Conservation (phyloP, 2,113 vertebrate species). For the Aythya baeri region DNA sequence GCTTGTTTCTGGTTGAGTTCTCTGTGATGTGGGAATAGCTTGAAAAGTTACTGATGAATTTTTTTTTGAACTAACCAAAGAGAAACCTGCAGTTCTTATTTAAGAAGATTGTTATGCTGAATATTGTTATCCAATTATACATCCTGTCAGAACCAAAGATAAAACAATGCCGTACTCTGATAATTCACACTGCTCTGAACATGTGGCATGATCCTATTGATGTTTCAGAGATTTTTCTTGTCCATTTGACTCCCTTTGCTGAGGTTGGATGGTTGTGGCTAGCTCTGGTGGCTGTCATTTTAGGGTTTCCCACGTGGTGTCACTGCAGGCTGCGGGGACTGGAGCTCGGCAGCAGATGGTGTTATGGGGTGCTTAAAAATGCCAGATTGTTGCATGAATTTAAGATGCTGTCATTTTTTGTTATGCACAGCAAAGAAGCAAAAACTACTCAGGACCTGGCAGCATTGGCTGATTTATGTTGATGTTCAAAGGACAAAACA, state of each 20-base stretch:
- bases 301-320: constrained; percentile 54
- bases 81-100: neutral
- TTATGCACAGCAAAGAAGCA: constrained; percentile 60
- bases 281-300: neutral
- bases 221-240: neutral
- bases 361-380: neutral
- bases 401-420: neutral
- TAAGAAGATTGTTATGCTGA: neutral
- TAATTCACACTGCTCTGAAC: neutral
- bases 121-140: neutral
- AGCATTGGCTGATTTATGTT: constrained; percentile 83
- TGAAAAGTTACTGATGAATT: neutral
- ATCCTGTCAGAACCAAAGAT: neutral
- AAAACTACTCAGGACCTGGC: constrained; percentile 74
- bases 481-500: constrained; percentile 77
- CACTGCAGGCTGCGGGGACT: neutral
- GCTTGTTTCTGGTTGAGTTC: constrained; percentile 23
- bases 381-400: neutral
- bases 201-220: neutral
- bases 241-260: neutral
- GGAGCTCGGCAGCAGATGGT: neutral
- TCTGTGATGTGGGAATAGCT: neutral
- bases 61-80: neutral
- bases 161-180: neutral
- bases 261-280: fast-evolving